Conservation (phyloP, 2,888 invertebrate genomes). For the Sarcophaga subvicina region DNA sequence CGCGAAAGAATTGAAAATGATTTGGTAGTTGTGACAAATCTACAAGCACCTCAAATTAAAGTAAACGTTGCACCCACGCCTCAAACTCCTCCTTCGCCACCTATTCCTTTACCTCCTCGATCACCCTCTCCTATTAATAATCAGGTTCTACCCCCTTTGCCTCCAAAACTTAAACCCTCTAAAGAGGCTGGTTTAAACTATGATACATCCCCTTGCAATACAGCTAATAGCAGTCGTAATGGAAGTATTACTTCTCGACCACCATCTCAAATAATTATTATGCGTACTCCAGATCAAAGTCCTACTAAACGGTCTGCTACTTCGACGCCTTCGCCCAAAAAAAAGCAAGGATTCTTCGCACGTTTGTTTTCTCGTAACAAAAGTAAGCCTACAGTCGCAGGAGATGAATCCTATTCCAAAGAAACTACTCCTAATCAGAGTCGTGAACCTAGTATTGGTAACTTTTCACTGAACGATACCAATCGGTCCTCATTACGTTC, state of each 20-base stretch:
- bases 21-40: slow-evolving; percentile 81
- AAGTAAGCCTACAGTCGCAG: slow-evolving; percentile 71
- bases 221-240: slow-evolving; percentile 72
- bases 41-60: slow-evolving; percentile 82
- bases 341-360: slow-evolving; percentile 86
- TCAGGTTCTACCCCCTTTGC: slow-evolving; percentile 88
- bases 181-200: slow-evolving; percentile 45
- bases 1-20: slow-evolving; percentile 78
- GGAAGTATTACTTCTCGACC: slow-evolving; percentile 76
- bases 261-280: slow-evolving; percentile 80
- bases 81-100: slow-evolving; percentile 77
- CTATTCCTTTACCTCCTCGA: slow-evolving; percentile 76
- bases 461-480: slow-evolving; percentile 78
- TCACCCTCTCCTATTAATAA: slow-evolving; percentile 81
- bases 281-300: slow-evolving; percentile 82
- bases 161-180: slow-evolving; percentile 86
- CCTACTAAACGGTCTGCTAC: slow-evolving; percentile 83
- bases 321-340: slow-evolving; percentile 83
- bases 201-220: slow-evolving; percentile 61
- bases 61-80: slow-evolving; percentile 76
- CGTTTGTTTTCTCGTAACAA: slow-evolving; percentile 84
- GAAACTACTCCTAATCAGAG: slow-evolving; percentile 76
- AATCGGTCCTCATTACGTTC: slow-evolving; percentile 79
- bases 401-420: slow-evolving; percentile 69
- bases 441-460: slow-evolving; percentile 78